Percentiles rank a stretch among this genome's conserved stretches.
phyloP scores from a whole-genome alignment of 2,113 vertebrate species.

The Paramormyrops kingsleyae region DNA sequence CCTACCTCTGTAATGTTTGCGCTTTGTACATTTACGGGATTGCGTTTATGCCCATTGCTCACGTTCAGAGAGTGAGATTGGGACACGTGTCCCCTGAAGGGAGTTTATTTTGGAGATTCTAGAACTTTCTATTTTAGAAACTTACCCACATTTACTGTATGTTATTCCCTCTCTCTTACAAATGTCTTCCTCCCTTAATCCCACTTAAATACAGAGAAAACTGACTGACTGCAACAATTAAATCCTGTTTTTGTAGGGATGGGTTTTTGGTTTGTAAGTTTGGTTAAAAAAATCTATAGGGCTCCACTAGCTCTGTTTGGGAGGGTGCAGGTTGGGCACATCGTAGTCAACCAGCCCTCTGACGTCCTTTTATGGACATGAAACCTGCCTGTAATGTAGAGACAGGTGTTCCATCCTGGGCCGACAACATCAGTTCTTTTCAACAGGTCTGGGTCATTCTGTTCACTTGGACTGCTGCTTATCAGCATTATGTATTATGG shows the following conservation, averaged over 20 bases:
- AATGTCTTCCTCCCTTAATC: background rate
- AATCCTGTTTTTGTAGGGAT: background rate
- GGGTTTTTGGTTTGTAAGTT: background rate
- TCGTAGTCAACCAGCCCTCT: background rate
- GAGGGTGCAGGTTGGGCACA: background rate
- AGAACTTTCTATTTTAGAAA: background rate
- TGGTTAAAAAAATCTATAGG: background rate
- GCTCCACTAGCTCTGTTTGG: background rate
- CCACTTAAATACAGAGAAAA: background rate
- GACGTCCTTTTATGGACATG: background rate
- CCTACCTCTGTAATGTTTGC: background rate
- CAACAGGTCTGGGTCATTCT: background rate
- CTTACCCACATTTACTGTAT: background rate
- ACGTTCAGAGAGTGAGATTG: background rate
- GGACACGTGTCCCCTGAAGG: background rate
- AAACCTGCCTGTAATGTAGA: background rate
- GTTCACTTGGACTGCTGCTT: background rate
- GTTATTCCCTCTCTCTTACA: background rate
- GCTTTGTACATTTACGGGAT: background rate
- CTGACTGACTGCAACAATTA: background rate
- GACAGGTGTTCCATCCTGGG: background rate
- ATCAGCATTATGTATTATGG: background rate
- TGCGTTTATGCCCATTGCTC: background rate
- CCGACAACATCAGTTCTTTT: background rate
- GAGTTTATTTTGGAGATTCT: background rate